These are phyloP conservation scores for Ptilodon capucinus DNA, from an alignment of 2,888 invertebrate genomes.

Conservation along the genomic window DNA sequence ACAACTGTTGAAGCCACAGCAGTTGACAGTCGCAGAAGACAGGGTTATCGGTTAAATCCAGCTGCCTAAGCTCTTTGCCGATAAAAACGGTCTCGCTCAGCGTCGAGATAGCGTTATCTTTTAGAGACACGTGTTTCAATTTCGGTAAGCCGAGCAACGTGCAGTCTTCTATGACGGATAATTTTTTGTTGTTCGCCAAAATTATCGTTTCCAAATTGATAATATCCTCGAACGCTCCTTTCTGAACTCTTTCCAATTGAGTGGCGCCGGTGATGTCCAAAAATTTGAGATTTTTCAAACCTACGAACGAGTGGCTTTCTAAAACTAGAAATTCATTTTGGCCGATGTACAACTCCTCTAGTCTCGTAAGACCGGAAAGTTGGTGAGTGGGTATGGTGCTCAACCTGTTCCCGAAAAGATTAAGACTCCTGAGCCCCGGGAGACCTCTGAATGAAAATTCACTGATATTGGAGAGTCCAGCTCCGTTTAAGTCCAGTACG, in stretches of 20 bases:
- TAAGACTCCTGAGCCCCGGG: conserved; percentile 88
- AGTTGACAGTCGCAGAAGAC: conserved; percentile 91
- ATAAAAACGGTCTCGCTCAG: conserved; percentile 91
- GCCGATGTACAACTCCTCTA: conserved; percentile 91
- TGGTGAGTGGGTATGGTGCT: conserved; percentile 89
- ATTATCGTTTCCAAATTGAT: conserved; percentile 90
- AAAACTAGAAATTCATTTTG: conserved; percentile 90
- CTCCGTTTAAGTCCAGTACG: conserved; percentile 90
- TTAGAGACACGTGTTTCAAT: conserved; percentile 88
- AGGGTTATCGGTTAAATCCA: conserved; percentile 93
- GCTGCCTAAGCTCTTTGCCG: conserved; percentile 88
- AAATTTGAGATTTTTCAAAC: conserved; percentile 88
- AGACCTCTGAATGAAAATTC: conserved; percentile 89
- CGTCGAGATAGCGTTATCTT: conserved; percentile 89
- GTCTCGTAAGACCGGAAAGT: conserved; percentile 85
- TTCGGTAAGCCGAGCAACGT: conserved; percentile 90
- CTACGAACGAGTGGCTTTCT: conserved; percentile 89
- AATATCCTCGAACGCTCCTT: conserved; percentile 90
- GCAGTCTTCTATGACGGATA: conserved; percentile 88
- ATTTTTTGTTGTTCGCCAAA: conserved; percentile 89
- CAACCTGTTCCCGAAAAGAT: conserved; percentile 91
- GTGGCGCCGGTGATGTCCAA: conserved; percentile 91
- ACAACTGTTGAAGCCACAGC: conserved; percentile 89
- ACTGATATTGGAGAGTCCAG: conserved; percentile 90
- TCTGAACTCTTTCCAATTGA: conserved; percentile 87